Conservation (phyloP, 2,888 invertebrate species). For the Drymonia ruficornis region DNA sequence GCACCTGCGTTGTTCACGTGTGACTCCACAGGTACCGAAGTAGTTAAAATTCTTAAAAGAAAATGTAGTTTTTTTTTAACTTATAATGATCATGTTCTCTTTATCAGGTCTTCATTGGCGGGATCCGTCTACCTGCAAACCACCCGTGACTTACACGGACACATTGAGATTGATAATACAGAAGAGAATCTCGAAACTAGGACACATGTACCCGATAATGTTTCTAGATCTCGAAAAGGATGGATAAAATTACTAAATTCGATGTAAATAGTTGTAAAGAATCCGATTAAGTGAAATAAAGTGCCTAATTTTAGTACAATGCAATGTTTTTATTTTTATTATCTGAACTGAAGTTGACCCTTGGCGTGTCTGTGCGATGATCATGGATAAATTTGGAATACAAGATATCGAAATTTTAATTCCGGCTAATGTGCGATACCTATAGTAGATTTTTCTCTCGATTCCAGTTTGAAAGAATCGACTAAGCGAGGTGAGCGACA, state of each 20-base stretch:
- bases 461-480: too few species aligned
- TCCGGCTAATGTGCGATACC: too few species aligned
- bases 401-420: too few species aligned
- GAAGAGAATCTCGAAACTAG: slow-evolving; percentile 90
- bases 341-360: too few species aligned
- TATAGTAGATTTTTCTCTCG: too few species aligned
- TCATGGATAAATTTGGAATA: too few species aligned
- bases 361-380: too few species aligned
- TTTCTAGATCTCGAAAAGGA: slow-evolving; percentile 82
- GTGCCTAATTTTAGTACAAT: slow-evolving; percentile 35
- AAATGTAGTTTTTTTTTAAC: too few species aligned
- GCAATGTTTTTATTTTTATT: neutral
- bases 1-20: slow-evolving; percentile 91
- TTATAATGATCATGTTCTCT: slow-evolving; percentile 8
- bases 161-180: slow-evolving; percentile 91
- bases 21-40: slow-evolving; percentile 83
- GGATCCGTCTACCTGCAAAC: slow-evolving; percentile 88
- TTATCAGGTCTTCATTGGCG: slow-evolving; percentile 88
- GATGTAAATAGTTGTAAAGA: slow-evolving; percentile 44
- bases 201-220: slow-evolving; percentile 91
- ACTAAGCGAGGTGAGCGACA: too few species aligned
- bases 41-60: neutral
- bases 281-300: slow-evolving; percentile 42
- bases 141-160: slow-evolving; percentile 91
- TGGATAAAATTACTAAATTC: slow-evolving; percentile 23